Evolutionary conservation across 2,888 invertebrate species (phyloP), one percentile per base, ranked within the genome.

Genomic region (Cynaeus angustus): DNA sequence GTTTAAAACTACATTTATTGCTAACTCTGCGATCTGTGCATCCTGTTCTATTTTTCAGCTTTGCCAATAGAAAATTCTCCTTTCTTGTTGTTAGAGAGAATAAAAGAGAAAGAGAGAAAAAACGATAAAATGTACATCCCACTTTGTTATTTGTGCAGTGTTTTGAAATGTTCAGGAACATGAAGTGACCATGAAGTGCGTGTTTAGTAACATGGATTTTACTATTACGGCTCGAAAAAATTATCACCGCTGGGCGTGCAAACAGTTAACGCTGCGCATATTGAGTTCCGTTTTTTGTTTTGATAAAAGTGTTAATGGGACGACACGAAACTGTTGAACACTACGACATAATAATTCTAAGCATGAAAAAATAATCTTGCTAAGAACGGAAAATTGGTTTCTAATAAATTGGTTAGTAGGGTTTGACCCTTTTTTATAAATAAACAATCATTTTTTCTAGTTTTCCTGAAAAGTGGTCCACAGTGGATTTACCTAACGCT

Each of bases 1-100:
- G 66, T 70, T 70, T 70, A 70, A 70, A 70, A 70, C 70, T 70
- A 70, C 70, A 70, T 70, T 70, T 70, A 70, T 70, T 70, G 70
- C 70, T 50, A 66, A 66, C 66, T 66, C 55, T 38, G 53, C 69
- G 58, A 52, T 65, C 50, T 58, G 43, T 48, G 28, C 66, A 50
- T 68, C 68, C 68, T 43, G 46, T 28, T 65, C 65, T 69, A 69
- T 65, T 67, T 59, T 52, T 30, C 30, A 50, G 56, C 58, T 55
- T 52, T 62, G 56, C 50, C 48, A 48, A 56, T 64, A 56, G 62
- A 56, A 56, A 66, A 21, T 33, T 26, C 48, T 56, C 48, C 13
- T 10, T 55, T 43, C 38, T 33, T 30, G n/a, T 28, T 45, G 55
- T 30, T 13, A 8, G 28, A 41, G 38, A 53, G 41, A 56, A 64